Evolutionary conservation across 2,888 invertebrate genomes (phyloP).

Genomic region (Hirudinaria manillensis): DNA sequence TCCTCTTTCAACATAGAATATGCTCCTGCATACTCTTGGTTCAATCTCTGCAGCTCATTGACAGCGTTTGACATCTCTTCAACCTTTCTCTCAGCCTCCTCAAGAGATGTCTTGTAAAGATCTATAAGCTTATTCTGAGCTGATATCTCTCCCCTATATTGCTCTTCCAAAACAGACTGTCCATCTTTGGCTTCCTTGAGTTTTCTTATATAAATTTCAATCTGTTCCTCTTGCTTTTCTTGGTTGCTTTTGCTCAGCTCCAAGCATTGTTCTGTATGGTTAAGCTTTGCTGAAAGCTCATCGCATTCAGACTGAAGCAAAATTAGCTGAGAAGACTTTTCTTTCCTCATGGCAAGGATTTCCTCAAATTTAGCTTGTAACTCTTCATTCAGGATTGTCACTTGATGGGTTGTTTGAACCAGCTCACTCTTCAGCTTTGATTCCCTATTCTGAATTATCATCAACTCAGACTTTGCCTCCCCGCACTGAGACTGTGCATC

Average conservation of each 20-base stretch:
- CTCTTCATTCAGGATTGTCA: constrained; percentile 71
- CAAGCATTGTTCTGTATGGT: constrained; percentile 66
- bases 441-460: constrained; percentile 58
- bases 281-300: constrained; percentile 73
- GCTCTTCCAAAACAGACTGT: constrained; percentile 65
- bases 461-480: constrained; percentile 27
- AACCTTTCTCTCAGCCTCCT: constrained; percentile 71
- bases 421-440: constrained; percentile 78
- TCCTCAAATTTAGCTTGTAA: constrained; percentile 72
- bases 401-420: constrained; percentile 69
- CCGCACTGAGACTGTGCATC: constrained; percentile 27
- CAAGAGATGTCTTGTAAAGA: constrained; percentile 70
- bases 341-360: constrained; percentile 69
- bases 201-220: constrained; percentile 67
- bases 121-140: constrained; percentile 78
- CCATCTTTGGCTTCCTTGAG: constrained; percentile 70
- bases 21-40: constrained; percentile 66
- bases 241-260: constrained; percentile 67
- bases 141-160: constrained; percentile 72
- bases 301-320: constrained; percentile 70
- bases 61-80: constrained; percentile 72
- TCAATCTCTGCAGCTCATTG: constrained; percentile 66
- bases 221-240: constrained; percentile 64
- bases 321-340: constrained; percentile 64
- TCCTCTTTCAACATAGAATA: not conserved